Evolutionary conservation across 2,113 vertebrate species (phyloP), one percentile per base, ranked within the genome.

Genomic region (Corydoras sp.): DNA sequence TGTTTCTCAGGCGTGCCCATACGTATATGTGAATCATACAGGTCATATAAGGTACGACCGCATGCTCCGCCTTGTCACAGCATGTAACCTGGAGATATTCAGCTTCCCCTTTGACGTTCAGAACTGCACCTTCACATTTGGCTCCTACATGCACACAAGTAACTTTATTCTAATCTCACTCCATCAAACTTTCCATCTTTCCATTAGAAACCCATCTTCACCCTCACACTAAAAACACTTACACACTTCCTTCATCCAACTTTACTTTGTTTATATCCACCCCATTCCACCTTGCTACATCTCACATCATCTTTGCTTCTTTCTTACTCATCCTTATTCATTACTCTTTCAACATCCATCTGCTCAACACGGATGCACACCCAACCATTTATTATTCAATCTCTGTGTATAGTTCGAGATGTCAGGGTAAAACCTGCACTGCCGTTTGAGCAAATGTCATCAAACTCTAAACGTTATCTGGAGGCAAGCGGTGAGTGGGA

Each of bases 111-210:
- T 92, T 62, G 91, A 92, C 5, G 81, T 91, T 66, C 90, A 92
- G 81, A 92, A 92, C 69, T 92, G 90, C 77, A 86, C 88, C 4
- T 85, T 92, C 50, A 91, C 90, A 29, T 92, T 92, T 43, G 89
- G 89, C 15, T 91, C 91, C 71, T 91, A 92, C 85, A 90, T 92
- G 88, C 89, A 92, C 73, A 89, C 88, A 62, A 90, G 92, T 92
- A 80, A 87, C 76, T 3, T n/a, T 54, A 54, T 2, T 10, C 2
- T 54, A 8, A 54, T 3, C 15, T 13, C 6, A 10, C 53, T 54
- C 9, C 10, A 2, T 29, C 3, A 24, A 24, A 24, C 18, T 1
- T 24, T 24, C 18, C 18, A 24, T 24, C 18, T 24, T 24, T 24
- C 18, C 18, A 24, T 24, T 24, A 24, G 18, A 24, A 24, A 24